Conservation (phyloP, 2,888 invertebrate genomes). For the Chrysina gloriosa region DNA sequence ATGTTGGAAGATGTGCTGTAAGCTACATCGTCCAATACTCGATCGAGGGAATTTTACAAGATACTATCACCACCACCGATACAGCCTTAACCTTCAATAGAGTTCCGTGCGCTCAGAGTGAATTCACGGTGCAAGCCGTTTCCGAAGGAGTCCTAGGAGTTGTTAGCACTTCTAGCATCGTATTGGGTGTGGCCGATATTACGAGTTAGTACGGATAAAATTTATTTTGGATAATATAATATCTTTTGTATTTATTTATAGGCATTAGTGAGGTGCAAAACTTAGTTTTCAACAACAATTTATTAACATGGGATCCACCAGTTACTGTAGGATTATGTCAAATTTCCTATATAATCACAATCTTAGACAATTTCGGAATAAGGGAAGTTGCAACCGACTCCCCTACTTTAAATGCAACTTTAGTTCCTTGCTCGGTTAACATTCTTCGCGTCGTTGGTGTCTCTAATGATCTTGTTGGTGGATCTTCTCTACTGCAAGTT, state of each 20-base stretch:
- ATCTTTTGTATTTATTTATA: background rate
- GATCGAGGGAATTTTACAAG: background rate
- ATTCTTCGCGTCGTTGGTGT: slow-evolving; percentile 2
- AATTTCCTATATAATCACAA: slow-evolving; percentile 6
- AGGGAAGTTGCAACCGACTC: background rate
- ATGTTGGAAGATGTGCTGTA: no score
- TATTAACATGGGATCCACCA: slow-evolving; percentile 26
- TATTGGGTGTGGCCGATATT: slow-evolving; percentile 25
- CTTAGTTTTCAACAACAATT: background rate
- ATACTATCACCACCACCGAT: background rate
- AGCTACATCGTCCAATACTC: background rate
- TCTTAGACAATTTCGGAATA: background rate
- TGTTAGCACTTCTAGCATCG: background rate
- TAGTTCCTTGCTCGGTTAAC: slow-evolving; percentile 27
- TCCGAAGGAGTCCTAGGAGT: background rate
- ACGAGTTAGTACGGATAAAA: background rate
- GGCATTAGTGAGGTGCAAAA: slow-evolving; percentile 14
- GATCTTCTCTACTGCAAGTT: background rate
- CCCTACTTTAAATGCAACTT: background rate
- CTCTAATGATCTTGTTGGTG: background rate
- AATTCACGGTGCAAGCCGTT: background rate
- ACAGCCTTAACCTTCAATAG: background rate
- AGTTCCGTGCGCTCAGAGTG: slow-evolving; percentile 26
- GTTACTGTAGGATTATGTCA: slow-evolving; percentile 19
- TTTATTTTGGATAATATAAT: background rate